Percentiles rank a stretch among this genome's conserved stretches.
Conservation (phyloP, 2,113 vertebrate species). For the Mormyrus lacerda region DNA sequence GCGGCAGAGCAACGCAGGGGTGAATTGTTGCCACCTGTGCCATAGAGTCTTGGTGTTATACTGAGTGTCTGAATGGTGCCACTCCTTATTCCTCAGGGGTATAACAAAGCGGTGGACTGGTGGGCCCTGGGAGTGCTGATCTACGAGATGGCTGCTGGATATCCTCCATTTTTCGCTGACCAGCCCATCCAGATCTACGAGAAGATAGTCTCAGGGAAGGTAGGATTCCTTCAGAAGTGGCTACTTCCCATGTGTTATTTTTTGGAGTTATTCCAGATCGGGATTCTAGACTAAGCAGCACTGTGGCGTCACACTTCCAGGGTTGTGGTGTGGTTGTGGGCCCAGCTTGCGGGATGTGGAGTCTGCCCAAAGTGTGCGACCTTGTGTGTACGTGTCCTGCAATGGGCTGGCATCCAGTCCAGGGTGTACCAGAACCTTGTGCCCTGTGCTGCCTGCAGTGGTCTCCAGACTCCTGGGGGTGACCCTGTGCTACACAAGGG, state of each 20-base stretch:
- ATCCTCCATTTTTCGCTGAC: slow-evolving; percentile 89
- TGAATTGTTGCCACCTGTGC: no score
- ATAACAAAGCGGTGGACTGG: slow-evolving; percentile 94
- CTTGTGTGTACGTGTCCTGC: neutral
- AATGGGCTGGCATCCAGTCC: neutral
- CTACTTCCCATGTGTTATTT: neutral
- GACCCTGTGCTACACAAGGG: neutral
- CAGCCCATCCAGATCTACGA: slow-evolving; percentile 95
- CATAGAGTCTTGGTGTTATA: neutral
- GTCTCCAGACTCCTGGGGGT: neutral
- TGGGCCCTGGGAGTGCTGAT: slow-evolving; percentile 90
- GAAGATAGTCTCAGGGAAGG: slow-evolving; percentile 94
- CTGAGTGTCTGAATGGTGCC: neutral
- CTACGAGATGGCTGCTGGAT: slow-evolving; percentile 91
- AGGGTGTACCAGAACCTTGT: neutral
- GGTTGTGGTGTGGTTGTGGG: neutral
- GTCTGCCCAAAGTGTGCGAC: neutral
- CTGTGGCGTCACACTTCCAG: neutral
- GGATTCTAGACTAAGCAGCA: neutral
- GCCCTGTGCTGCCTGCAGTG: neutral
- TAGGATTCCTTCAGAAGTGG: slow-evolving; percentile 39
- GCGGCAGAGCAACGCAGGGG: neutral
- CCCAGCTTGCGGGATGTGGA: neutral
- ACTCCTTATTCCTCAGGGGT: slow-evolving; percentile 58
- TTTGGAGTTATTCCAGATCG: neutral